These are phyloP conservation scores for Oreochromis aureus DNA, from an alignment of 2,113 vertebrate species.

Conservation along the genomic window DNA sequence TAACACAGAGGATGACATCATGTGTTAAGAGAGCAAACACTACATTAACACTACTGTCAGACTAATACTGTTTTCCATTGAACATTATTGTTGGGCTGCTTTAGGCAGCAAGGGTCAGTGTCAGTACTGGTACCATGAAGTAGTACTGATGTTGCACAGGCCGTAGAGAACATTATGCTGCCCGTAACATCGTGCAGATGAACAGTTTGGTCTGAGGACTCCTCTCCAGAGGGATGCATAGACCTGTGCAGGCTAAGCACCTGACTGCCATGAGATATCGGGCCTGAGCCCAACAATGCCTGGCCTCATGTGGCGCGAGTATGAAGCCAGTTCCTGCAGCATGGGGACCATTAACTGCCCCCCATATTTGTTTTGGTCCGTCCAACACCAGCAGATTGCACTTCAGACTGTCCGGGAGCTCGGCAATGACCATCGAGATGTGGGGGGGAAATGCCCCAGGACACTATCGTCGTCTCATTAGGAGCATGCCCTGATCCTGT, in stretches of 20 bases:
- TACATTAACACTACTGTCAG: not conserved
- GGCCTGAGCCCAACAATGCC: not conserved
- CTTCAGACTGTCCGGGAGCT: not conserved
- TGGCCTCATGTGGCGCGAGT: not conserved
- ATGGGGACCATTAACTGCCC: not conserved
- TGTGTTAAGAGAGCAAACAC: not conserved
- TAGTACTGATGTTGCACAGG: accelerated
- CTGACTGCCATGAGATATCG: not conserved
- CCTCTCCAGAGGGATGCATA: accelerated
- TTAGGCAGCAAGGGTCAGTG: not conserved
- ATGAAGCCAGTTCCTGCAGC: not conserved
- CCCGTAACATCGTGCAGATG: not conserved
- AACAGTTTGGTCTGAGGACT: not conserved
- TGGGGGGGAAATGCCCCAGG: accelerated
- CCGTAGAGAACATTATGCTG: not conserved
- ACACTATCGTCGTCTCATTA: not conserved
- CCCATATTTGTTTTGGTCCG: not conserved
- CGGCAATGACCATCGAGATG: not conserved
- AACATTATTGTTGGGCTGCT: not conserved
- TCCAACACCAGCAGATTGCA: not conserved
- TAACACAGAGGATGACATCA: not conserved
- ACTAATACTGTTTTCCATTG: not conserved
- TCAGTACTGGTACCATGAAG: accelerated
- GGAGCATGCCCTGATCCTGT: not conserved
- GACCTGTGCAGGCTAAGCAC: not conserved